These are phyloP conservation scores for Odocoileus virginianus DNA, from an alignment of 2,113 vertebrate species.

Conservation along the genomic window DNA sequence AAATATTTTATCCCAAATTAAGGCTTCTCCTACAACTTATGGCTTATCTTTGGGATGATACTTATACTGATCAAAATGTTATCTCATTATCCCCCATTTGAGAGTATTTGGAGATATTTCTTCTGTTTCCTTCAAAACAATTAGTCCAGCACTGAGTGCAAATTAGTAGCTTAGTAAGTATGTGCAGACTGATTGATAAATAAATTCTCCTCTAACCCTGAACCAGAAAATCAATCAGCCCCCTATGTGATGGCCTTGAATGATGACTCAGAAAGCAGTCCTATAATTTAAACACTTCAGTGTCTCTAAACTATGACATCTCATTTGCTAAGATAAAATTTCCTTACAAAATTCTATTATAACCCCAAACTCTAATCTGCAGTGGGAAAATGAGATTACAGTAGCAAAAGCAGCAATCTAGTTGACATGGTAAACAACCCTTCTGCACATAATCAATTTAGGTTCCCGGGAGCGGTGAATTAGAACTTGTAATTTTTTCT, in stretches of 20 bases:
- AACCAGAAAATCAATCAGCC: not conserved
- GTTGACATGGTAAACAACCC: not conserved
- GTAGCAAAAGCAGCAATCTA: not conserved
- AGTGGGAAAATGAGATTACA: not conserved
- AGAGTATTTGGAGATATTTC: not conserved
- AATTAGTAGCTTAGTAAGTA: not conserved
- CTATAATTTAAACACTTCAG: not conserved
- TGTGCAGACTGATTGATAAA: not conserved
- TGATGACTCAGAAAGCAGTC: not conserved
- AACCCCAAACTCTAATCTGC: slow-evolving; percentile 25
- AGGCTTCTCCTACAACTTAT: not conserved
- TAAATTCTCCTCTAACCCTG: not conserved
- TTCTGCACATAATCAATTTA: not conserved
- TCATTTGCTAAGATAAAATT: not conserved
- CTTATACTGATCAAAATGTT: not conserved
- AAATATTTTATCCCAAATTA: not conserved
- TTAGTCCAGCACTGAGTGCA: not conserved
- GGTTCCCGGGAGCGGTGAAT: not conserved
- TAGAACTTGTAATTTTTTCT: not conserved
- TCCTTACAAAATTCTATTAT: not conserved
- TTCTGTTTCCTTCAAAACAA: not conserved
- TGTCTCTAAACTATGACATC: not conserved
- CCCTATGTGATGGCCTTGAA: not conserved
- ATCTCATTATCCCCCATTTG: not conserved
- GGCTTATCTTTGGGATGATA: not conserved